Evolutionary conservation across 64 coral and sea anemone genomes (phyloP).

Genomic region (Cladopsammia gracilis): DNA sequence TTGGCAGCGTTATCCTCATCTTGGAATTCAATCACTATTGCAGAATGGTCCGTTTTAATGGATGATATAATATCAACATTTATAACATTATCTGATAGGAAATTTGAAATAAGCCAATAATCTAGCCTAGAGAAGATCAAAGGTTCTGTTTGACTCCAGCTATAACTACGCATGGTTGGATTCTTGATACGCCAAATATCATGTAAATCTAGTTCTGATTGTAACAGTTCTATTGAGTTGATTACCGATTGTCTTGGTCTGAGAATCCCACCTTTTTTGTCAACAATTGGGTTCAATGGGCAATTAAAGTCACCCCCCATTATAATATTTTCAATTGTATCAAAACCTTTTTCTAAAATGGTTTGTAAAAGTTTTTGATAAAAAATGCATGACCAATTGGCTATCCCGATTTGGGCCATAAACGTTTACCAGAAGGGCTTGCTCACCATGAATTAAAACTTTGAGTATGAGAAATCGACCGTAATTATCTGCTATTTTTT

Average conservation of each 20-base stretch:
- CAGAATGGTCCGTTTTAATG: slow-evolving; percentile 20
- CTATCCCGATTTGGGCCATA: neutral
- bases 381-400: neutral
- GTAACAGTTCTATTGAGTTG: slow-evolving; percentile 4
- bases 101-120: slow-evolving; percentile 10
- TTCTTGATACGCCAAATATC: slow-evolving; percentile 25
- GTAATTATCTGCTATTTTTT: too few relatives aligned
- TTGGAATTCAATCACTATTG: slow-evolving; percentile 23
- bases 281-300: neutral
- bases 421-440: neutral
- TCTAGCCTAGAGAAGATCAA: neutral
- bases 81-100: neutral
- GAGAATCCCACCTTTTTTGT: neutral
- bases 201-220: neutral
- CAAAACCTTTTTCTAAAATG: neutral
- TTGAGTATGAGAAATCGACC: too few relatives aligned
- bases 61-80: neutral
- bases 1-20: slow-evolving; percentile 18
- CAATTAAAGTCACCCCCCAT: neutral
- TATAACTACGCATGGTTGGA: neutral
- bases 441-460: too few relatives aligned
- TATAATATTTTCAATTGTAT: neutral
- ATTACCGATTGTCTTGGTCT: neutral
- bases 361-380: neutral
- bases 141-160: neutral